Evolutionary conservation across 2,113 vertebrate genomes (phyloP).

Genomic region (Piprites chloris): DNA sequence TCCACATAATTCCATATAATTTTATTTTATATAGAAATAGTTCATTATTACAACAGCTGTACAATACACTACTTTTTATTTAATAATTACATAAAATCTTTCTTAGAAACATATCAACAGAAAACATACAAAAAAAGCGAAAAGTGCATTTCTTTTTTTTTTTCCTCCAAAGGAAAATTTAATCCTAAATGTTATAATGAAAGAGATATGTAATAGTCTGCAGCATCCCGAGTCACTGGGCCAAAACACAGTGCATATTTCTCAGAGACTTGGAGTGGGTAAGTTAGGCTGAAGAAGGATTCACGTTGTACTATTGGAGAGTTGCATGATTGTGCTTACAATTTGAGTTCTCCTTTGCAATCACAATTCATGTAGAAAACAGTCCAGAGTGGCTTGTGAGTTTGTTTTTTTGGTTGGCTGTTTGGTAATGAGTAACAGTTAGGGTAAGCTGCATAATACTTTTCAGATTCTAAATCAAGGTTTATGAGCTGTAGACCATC

Average conservation of each 20-base stretch:
- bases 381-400: slow-evolving; percentile 55
- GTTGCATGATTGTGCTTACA: slow-evolving; percentile 62
- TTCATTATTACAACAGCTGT: slow-evolving; percentile 81
- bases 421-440: neutral
- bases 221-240: slow-evolving; percentile 65
- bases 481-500: slow-evolving; percentile 19
- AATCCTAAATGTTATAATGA: slow-evolving; percentile 68
- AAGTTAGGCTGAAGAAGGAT: neutral
- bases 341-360: slow-evolving; percentile 11
- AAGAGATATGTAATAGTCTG: slow-evolving; percentile 67
- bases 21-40: slow-evolving; percentile 86
- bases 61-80: slow-evolving; percentile 78
- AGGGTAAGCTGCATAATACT: slow-evolving; percentile 40
- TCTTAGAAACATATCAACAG: slow-evolving; percentile 81
- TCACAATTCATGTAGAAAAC: slow-evolving; percentile 34
- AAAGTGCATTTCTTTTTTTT: slow-evolving; percentile 77
- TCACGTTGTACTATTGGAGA: neutral
- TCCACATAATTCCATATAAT: slow-evolving; percentile 80
- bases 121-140: slow-evolving; percentile 83
- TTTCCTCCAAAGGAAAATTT: slow-evolving; percentile 64
- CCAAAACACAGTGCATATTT: slow-evolving; percentile 53
- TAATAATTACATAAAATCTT: slow-evolving; percentile 83
- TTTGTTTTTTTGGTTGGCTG: neutral
- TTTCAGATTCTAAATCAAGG: slow-evolving; percentile 42
- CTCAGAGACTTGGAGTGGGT: slow-evolving; percentile 23